Evolutionary conservation across 2,797 vertebrate genomes (phyloP).

Genomic region (Rallus crepitans): DNA sequence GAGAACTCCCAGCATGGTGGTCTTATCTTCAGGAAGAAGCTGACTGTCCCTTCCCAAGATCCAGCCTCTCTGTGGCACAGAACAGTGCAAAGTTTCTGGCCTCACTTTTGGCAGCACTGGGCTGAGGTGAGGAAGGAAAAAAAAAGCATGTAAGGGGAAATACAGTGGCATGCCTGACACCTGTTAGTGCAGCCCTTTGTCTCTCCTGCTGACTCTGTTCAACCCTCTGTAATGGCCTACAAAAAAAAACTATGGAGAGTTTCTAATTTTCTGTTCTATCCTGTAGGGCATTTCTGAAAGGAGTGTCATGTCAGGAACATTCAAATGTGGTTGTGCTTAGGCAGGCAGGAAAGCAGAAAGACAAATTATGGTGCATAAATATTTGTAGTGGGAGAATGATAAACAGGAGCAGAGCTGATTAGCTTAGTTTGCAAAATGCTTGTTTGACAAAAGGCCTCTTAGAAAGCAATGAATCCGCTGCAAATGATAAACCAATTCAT

Average conservation of each 20-base stretch:
- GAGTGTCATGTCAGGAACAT: not conserved
- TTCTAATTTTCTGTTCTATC: not conserved
- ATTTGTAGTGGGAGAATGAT: constrained; percentile 48
- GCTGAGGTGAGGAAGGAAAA: not conserved
- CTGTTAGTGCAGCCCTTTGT: not conserved
- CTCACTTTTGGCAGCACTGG: not conserved
- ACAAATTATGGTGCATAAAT: constrained; percentile 44
- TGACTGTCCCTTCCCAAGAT: not conserved
- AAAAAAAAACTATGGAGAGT: not conserved
- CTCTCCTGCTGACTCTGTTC: not conserved
- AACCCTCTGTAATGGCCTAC: not conserved
- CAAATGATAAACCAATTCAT: constrained; percentile 51
- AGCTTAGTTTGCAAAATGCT: constrained; percentile 38
- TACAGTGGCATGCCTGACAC: accelerated
- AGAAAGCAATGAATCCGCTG: constrained; percentile 55
- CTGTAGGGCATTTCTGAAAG: not conserved
- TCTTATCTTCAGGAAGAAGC: not conserved
- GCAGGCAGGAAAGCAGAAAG: constrained; percentile 32
- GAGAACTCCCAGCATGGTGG: accelerated
- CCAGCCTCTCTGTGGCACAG: not conserved
- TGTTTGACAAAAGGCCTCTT: constrained; percentile 56
- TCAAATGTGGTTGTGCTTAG: not conserved
- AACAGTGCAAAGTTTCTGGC: not conserved
- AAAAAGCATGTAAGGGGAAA: accelerated
- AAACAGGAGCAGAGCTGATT: constrained; percentile 48